Base-by-base conservation (phyloP, 2,797 vertebrate genomes). In the Eulemur rubriventer region DNA sequence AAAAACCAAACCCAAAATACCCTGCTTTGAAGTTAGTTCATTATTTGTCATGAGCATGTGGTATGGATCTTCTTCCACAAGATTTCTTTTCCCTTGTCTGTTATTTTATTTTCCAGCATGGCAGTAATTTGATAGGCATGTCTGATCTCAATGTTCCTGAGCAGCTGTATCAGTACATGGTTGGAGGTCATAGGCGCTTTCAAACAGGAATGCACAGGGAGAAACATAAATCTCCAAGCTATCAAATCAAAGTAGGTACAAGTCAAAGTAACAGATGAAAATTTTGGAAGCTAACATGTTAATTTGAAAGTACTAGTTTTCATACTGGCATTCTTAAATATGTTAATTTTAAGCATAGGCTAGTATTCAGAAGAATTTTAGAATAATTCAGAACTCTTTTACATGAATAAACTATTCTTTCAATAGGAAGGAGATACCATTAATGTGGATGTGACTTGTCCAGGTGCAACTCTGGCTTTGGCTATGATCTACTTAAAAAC, bases 401-500 rank as follows among this genome's bases (percentile, higher is more conserved):
- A 95, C 18, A 12, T 48, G n/a, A 88, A 61, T 82, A 11, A 8
- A 11, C 0, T 95, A 94, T 80, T 98, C 67, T 98, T 97, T 98
- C 95, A 20, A 48, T 96, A 99, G 99, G 99, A 99, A 98, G 99
- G 99, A 61, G 99, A 99, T 98, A 99, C 99, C 41, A 99, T 99
- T 96, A 99, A 99, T 2, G 99, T 99, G 93, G 99, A 99, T 0
- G 99, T 99, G 92, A 99, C 99, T 1, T 99, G 99, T 98, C 99
- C 99, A 0, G 99, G 99, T 22, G 99, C 99, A 72, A 99, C 99
- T 0, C 98, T 99, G 11, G 99, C 99, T 1, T 99, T 99, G 67
- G 99, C 99, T 57, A 99, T 99, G 99, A 99, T 99, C 98, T 99
- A 99, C 98, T 98, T 99, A 46, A 99, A 99, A 98, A 99, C 99